A percentile compares a stretch with the other conserved stretches of the same genome.
Evolutionary conservation across 2,888 invertebrate genomes (phyloP).

Genomic region (Chesias legatella): DNA sequence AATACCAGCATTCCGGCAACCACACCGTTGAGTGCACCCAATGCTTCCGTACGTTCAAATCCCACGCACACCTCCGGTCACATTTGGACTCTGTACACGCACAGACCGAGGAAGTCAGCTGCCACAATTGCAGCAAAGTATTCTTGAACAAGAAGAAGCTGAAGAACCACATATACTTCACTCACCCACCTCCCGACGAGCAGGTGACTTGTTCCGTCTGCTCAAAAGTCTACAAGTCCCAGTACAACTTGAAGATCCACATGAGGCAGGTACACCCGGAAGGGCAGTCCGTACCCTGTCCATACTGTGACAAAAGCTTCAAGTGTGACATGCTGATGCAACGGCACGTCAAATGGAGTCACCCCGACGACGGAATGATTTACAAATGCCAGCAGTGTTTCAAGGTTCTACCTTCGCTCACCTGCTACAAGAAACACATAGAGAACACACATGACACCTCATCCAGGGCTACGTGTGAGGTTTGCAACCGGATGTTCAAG

Average conservation of each 20-base stretch:
- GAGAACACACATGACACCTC: conserved; percentile 34
- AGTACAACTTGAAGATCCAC: conserved; percentile 41
- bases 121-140: conserved; percentile 36
- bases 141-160: conserved; percentile 41
- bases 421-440: conserved; percentile 31
- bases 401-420: conserved; percentile 32
- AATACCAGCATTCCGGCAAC: conserved; percentile 36
- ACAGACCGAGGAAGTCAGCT: conserved; percentile 26
- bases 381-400: conserved; percentile 41
- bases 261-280: conserved; percentile 39
- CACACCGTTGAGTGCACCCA: conserved; percentile 34
- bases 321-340: conserved; percentile 41
- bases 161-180: conserved; percentile 41
- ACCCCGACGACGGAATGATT: conserved; percentile 37
- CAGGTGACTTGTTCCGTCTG: conserved; percentile 36
- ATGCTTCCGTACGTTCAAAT: conserved; percentile 40
- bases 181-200: conserved; percentile 37
- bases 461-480: conserved; percentile 20
- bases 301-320: conserved; percentile 36
- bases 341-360: conserved; percentile 42
- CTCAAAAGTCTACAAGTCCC: conserved; percentile 37
- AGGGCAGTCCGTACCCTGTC: conserved; percentile 32
- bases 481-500: conserved; percentile 24
- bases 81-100: conserved; percentile 38
- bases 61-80: conserved; percentile 34